A percentile compares a stretch with the other conserved stretches of the same genome.
Evolutionary conservation across 1,140 invertebrate genomes (phyloP).

Genomic region (Trachymyrmex septentrionalis): DNA sequence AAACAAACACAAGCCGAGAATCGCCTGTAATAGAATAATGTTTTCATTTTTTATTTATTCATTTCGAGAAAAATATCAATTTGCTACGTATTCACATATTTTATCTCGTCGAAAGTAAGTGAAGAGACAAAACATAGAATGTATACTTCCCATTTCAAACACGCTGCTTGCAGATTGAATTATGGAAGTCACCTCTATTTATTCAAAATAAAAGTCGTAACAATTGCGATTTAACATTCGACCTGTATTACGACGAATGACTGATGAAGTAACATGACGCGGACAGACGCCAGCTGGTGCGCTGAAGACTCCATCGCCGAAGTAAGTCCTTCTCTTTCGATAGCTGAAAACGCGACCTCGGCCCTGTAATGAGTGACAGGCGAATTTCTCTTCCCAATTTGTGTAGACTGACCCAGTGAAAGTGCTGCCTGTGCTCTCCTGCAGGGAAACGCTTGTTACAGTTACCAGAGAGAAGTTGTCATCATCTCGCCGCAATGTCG

Average conservation of each 20-base stretch:
- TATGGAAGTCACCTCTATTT: neutral
- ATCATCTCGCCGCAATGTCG: slow-evolving; percentile 58
- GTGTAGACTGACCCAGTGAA: slow-evolving; percentile 53
- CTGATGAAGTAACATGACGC: slow-evolving; percentile 76
- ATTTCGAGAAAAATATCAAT: neutral
- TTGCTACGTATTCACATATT: neutral
- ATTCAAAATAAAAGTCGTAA: neutral
- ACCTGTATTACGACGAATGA: slow-evolving; percentile 72
- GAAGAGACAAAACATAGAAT: neutral
- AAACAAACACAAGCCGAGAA: slow-evolving; percentile 82
- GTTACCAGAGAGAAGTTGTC: slow-evolving; percentile 68
- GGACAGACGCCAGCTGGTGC: slow-evolving; percentile 75
- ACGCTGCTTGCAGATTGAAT: neutral
- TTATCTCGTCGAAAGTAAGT: neutral
- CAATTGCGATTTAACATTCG: neutral
- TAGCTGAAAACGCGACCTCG: slow-evolving; percentile 69
- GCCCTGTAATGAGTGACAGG: slow-evolving; percentile 46
- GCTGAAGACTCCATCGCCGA: slow-evolving; percentile 70
- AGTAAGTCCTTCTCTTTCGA: slow-evolving; percentile 65
- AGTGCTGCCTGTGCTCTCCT: slow-evolving; percentile 69
- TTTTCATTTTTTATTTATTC: neutral
- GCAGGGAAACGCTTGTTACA: slow-evolving; percentile 66
- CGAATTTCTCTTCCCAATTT: slow-evolving; percentile 64
- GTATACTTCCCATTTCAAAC: neutral
- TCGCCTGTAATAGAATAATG: slow-evolving; percentile 69